Evolutionary conservation across 2,888 invertebrate genomes (phyloP).

Genomic region (Plagodis dolabraria): DNA sequence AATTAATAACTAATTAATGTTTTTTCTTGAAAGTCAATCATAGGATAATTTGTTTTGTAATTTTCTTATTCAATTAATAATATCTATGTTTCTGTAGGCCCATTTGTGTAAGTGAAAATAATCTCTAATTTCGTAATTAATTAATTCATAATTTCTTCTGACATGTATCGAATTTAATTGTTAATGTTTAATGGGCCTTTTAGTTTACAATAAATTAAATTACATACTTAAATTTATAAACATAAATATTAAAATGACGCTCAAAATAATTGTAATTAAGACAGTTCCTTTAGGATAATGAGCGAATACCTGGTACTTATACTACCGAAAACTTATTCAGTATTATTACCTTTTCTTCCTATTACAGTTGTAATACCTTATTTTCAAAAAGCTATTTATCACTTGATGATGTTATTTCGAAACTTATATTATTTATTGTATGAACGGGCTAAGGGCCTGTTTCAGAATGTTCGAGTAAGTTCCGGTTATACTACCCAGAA

Average conservation of each 20-base stretch:
- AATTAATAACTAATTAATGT: too few species aligned
- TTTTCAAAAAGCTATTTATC: constrained; percentile 1
- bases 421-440: background rate
- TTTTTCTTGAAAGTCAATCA: too few species aligned
- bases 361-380: background rate
- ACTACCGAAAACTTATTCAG: constrained; percentile 28
- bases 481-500: too few species aligned
- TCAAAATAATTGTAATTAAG: constrained; percentile 73
- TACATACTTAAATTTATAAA: constrained; percentile 1
- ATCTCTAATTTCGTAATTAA: too few species aligned
- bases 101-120: too few species aligned
- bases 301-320: constrained; percentile 19
- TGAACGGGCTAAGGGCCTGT: too few species aligned
- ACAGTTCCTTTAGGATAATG: constrained; percentile 75
- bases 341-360: constrained; percentile 25
- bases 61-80: too few species aligned
- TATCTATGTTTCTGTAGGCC: too few species aligned
- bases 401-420: background rate
- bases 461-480: too few species aligned
- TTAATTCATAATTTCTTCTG: background rate
- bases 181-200: background rate
- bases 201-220: constrained; percentile 6
- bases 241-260: constrained; percentile 36
- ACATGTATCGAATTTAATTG: background rate
- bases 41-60: too few species aligned